Evolutionary conservation across 2,113 vertebrate genomes (phyloP).

Genomic region (Pseudopipra pipra): DNA sequence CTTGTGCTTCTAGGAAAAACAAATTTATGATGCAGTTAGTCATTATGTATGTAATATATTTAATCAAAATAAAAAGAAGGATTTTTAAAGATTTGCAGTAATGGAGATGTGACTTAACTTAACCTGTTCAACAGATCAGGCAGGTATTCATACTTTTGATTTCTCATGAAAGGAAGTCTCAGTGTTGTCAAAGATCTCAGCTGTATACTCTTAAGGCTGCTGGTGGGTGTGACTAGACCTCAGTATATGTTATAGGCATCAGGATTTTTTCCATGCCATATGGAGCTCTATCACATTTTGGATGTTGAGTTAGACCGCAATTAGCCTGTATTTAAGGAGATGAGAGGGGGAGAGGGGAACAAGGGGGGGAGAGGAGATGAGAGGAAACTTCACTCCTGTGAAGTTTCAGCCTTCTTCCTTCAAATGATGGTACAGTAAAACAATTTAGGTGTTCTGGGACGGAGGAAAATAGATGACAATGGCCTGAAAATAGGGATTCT

Average conservation of each 20-base stretch:
- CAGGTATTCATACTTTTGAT: background rate
- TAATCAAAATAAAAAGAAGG: background rate
- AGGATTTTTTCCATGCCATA: background rate
- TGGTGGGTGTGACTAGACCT: background rate
- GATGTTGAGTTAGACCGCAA: background rate
- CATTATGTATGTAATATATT: background rate
- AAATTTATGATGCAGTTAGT: background rate
- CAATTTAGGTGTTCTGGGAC: background rate
- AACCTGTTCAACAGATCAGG: background rate
- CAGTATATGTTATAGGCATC: background rate
- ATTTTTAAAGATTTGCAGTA: background rate
- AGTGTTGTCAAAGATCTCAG: background rate
- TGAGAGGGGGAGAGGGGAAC: background rate
- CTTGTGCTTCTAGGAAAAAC: background rate
- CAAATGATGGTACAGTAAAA: background rate
- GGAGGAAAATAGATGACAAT: background rate
- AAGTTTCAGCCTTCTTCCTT: background rate
- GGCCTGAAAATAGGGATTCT: background rate
- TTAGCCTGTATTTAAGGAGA: background rate
- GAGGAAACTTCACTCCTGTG: background rate
- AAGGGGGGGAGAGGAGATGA: background rate
- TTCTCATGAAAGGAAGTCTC: background rate
- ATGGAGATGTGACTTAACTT: background rate
- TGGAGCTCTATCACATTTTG: background rate
- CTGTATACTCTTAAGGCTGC: background rate